Percentiles rank a stretch among this genome's conserved stretches.
Evolutionary conservation across 2,113 vertebrate genomes (phyloP).

Genomic region (Zosterops lateralis): DNA sequence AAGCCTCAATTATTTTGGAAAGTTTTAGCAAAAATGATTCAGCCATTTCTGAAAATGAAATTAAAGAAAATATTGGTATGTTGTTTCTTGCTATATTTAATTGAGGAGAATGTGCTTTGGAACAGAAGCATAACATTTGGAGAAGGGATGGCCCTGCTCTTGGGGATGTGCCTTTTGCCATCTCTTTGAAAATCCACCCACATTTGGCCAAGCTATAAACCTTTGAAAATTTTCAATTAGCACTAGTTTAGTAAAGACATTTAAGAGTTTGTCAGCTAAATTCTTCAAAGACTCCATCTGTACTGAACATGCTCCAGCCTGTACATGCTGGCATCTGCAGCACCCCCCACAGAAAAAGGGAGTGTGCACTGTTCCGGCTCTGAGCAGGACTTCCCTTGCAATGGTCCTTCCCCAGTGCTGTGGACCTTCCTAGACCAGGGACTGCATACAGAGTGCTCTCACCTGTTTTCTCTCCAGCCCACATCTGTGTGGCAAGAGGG

Average conservation of each 20-base stretch:
- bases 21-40: constrained; percentile 62
- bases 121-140: constrained; percentile 64
- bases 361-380: neutral
- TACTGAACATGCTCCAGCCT: constrained; percentile 57
- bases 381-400: neutral
- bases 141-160: constrained; percentile 59
- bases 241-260: constrained; percentile 59
- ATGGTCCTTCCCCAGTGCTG: neutral
- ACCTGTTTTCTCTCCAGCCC: neutral
- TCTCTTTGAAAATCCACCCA: constrained; percentile 67
- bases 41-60: constrained; percentile 57
- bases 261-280: constrained; percentile 68
- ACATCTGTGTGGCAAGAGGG: neutral
- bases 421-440: neutral
- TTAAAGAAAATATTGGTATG: constrained; percentile 47
- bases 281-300: constrained; percentile 66
- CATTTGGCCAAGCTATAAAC: constrained; percentile 68
- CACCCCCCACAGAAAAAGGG: neutral
- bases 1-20: constrained; percentile 39
- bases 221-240: constrained; percentile 66
- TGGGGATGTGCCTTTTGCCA: constrained; percentile 62
- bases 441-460: neutral
- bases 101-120: constrained; percentile 41
- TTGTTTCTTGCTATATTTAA: constrained; percentile 51
- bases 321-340: constrained; percentile 52